Base-by-base conservation (phyloP, 2,888 invertebrate genomes). In the Drosophila koepferae region DNA sequence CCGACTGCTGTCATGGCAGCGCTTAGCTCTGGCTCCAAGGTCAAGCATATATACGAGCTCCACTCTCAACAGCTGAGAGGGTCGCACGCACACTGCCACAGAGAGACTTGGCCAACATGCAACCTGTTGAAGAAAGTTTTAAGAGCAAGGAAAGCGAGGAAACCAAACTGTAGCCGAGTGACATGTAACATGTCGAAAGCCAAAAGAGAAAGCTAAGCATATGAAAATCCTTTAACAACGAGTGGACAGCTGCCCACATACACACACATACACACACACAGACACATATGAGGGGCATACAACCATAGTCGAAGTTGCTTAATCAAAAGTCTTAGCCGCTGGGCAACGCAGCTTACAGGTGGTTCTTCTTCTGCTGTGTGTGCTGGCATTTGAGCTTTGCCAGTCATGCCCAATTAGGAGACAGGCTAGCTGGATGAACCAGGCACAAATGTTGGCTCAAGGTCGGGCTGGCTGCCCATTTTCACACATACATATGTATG, bases 61-160 rank as follows among this genome's bases (percentile, higher is more conserved):
- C 72, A 54, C 59, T 61, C 40, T 40, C 56, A 71, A 49, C 65
- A 80, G 55, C 51, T 62, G 67, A 61, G 56, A 73, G 58, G 41
- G 28, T 23, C 61, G 34, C 53, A 51, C 53, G 59, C 54, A 61
- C 28, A 28, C 48, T 9, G 51, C 38, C 60, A 34, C 64, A 38
- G 36, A 36, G 36, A 51, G 34, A 51, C 51, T 34, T 51, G 34
- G 20, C 34, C 58, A 44, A 48, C 63, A 58, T 73, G 71, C 85
- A 85, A 85, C 85, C 90, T 89, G 85, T 85, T 85, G 85, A 85
- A 63, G 81, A 80, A 80, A 81, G 81, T 80, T 78, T 71, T 63
- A 78, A 79, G 81, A 81, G 81, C 51, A 70, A 43, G 20, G 14
- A 20, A 65, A 67, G 67, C 76, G 64, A 43, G 20, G 14, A 20